Evolutionary conservation across 2,113 vertebrate genomes (phyloP).

Genomic region (Helogale parvula): DNA sequence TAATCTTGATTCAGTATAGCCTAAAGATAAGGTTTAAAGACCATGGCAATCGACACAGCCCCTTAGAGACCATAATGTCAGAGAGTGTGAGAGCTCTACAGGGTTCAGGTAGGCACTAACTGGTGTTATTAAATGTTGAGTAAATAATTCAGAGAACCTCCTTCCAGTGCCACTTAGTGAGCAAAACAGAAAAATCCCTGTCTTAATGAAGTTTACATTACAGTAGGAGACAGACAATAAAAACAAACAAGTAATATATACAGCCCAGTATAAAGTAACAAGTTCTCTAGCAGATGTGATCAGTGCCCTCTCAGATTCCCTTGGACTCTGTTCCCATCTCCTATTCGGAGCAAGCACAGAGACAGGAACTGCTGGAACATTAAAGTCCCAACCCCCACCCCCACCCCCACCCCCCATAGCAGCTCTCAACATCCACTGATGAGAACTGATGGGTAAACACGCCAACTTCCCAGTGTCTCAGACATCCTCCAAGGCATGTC

Average conservation of each 20-base stretch:
- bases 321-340: neutral
- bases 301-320: neutral
- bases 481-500: neutral
- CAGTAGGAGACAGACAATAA: neutral
- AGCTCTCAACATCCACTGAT: neutral
- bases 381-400: neutral
- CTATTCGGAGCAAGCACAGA: neutral
- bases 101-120: neutral
- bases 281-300: neutral
- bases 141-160: neutral
- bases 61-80: neutral
- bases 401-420: accelerated
- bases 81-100: neutral
- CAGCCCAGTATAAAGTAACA: neutral
- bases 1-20: neutral
- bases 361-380: neutral
- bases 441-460: neutral
- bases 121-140: neutral
- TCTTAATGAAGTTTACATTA: neutral
- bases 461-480: neutral
- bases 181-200: neutral
- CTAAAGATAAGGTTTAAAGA: neutral
- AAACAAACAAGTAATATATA: neutral
- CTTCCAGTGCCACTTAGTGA: neutral
- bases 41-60: neutral